Conservation (phyloP, 2,888 invertebrate genomes). For the Minunthozetes semirufus region DNA sequence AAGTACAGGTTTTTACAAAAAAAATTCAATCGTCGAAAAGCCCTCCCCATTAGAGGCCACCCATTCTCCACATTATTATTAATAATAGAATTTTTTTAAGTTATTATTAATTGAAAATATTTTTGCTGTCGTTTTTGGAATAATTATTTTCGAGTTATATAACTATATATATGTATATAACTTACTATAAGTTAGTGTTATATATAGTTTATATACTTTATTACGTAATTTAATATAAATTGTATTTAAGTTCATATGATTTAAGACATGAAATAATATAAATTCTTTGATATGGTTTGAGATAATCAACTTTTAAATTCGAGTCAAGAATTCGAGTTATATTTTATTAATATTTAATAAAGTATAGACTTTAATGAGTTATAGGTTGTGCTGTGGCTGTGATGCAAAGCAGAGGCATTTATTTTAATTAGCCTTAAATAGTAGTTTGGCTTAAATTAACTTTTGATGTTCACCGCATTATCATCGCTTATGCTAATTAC, state of each 20-base stretch:
- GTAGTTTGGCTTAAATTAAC: conserved; percentile 18
- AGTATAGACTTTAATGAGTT: not conserved
- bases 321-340: conserved; percentile 17
- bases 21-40: not conserved
- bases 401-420: conserved; percentile 25
- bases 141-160: not conserved
- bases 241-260: not conserved
- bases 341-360: conserved; percentile 24
- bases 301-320: conserved; percentile 13
- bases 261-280: not conserved
- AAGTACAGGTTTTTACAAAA: too few species aligned
- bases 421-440: conserved; percentile 30
- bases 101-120: conserved; percentile 9
- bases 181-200: too few species aligned
- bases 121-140: conserved; percentile 19
- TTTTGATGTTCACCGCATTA: conserved; percentile 18
- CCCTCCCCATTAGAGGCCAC: conserved; percentile 27
- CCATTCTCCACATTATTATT: not conserved
- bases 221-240: too few species aligned
- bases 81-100: conserved; percentile 4
- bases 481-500: conserved; percentile 22
- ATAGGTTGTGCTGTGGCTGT: not conserved
- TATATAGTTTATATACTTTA: too few species aligned
- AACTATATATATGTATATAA: too few species aligned
- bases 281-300: not conserved